A percentile compares a stretch with the other conserved stretches of the same genome.
phyloP scores from a whole-genome alignment of 1,140 invertebrate species.

The Leptoteleia sp. region DNA sequence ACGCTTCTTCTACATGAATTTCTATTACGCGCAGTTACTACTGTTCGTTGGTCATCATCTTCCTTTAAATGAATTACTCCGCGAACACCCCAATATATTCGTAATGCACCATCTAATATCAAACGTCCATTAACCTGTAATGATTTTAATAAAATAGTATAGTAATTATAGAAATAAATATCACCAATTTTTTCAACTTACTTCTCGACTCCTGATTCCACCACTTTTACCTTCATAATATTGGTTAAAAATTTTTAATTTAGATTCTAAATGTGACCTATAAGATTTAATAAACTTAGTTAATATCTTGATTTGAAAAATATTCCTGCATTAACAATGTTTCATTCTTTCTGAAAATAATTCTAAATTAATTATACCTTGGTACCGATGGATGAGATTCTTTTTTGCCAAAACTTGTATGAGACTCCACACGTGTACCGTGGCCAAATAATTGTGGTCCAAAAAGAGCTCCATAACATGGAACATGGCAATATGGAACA shows the following conservation, averaged over 20 bases:
- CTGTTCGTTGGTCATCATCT: constrained; percentile 90
- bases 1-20: constrained; percentile 84
- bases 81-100: constrained; percentile 92
- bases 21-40: constrained; percentile 86
- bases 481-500: constrained; percentile 94
- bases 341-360: no score
- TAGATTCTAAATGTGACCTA: constrained; percentile 89
- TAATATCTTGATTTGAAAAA: constrained; percentile 8
- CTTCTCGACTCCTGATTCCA: constrained; percentile 88
- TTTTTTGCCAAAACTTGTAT: constrained; percentile 91
- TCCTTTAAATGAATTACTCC: constrained; percentile 93
- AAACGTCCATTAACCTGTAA: constrained; percentile 87
- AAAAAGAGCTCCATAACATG: constrained; percentile 94
- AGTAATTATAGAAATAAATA: no score
- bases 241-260: constrained; percentile 90
- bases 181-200: no score
- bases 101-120: constrained; percentile 89
- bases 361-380: no score
- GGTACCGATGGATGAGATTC: constrained; percentile 81
- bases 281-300: constrained; percentile 3
- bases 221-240: constrained; percentile 90
- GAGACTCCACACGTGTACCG: constrained; percentile 92
- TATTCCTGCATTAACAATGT: no score
- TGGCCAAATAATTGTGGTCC: constrained; percentile 93
- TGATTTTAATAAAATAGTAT: background rate